Evolutionary conservation across 2,888 invertebrate genomes (phyloP), one percentile per base, ranked within the genome.

Genomic region (Smittia sp.): DNA sequence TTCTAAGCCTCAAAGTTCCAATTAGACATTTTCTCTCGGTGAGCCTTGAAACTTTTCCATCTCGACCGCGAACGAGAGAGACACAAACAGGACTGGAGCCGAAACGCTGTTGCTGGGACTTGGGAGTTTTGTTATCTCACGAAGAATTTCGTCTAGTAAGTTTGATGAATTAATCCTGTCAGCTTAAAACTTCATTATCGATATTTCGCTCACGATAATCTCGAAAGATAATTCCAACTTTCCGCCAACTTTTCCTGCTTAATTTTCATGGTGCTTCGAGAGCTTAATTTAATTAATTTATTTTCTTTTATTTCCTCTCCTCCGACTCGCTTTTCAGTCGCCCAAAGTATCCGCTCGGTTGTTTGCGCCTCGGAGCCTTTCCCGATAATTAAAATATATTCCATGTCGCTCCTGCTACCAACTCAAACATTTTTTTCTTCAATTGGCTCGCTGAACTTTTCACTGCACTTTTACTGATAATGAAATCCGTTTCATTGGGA

Each of bases 211-310:
- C 6, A 38, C 6, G 7, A 38, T 9, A 11, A 38, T 38, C 11
- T 38, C 38, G 6, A 9, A 38, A 38, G 38, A 38, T 11, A 38
- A 9, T 11, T 9, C 6, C 38, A 38, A 38, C 6, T 38, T 38
- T 38, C 38, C n/a, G n/a, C n/a, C 4, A 52, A 52, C 13, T 52
- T 52, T 52, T 52, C 52, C 15, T 6, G 52, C 15, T 52, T 52
- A 52, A 52, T 52, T 52, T 52, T n/a, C 52, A 11, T 52, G 15
- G 52, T 15, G 52, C 52, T 52, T 52, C 15, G 4, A 6, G 15
- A 52, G 15, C 52, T 52, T 52, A 52, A 52, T 52, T 52, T 52
- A 52, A 52, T 52, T 52, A 52, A 52, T 52, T 52, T 58, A 7
- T 58, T 58, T 58, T 58, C 22, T 58, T 58, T 58, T 18, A 22